These are phyloP conservation scores for Drosophila busckii DNA, from an alignment of 1,140 invertebrate species.

Conservation along the genomic window DNA sequence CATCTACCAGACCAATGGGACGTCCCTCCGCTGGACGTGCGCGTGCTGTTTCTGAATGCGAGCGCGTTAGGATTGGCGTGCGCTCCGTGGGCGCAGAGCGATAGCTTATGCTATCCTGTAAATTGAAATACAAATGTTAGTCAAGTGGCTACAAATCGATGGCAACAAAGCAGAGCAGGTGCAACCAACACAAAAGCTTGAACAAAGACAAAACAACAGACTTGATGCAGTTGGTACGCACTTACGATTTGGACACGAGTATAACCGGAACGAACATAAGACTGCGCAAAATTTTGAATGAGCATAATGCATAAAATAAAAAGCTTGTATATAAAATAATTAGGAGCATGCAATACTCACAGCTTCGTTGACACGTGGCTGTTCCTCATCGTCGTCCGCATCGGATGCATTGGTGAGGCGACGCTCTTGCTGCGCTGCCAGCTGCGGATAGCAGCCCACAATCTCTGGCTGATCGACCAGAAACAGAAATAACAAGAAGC, in stretches of 20 bases:
- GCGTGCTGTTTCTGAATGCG: conserved; percentile 63
- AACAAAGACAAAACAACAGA: conserved; percentile 15
- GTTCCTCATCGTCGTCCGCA: conserved; percentile 50
- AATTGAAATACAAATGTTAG: background rate
- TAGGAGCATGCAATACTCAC: conserved; percentile 42
- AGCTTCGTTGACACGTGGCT: conserved; percentile 39
- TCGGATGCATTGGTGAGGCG: conserved; percentile 63
- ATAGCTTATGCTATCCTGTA: conserved; percentile 79
- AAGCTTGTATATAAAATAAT: background rate
- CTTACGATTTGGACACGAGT: conserved; percentile 41
- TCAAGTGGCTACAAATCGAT: background rate
- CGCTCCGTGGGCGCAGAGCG: conserved; percentile 75
- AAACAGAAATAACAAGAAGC: conserved; percentile 92
- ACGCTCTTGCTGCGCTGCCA: conserved; percentile 18
- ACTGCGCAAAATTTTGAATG: conserved; percentile 33
- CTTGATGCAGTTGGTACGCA: conserved; percentile 35
- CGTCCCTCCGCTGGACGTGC: conserved; percentile 76
- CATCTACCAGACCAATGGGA: conserved; percentile 89
- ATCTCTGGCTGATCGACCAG: conserved; percentile 88
- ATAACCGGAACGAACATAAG: conserved; percentile 24
- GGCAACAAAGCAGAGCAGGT: background rate
- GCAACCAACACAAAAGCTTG: background rate
- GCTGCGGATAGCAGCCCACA: conserved; percentile 82
- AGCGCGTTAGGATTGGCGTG: conserved; percentile 73
- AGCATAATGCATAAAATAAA: conserved; percentile 17